A percentile compares a stretch with the other conserved stretches of the same genome.
These are phyloP conservation scores for Drosophila siamana DNA, from an alignment of 2,888 invertebrate genomes.

Conservation along the genomic window DNA sequence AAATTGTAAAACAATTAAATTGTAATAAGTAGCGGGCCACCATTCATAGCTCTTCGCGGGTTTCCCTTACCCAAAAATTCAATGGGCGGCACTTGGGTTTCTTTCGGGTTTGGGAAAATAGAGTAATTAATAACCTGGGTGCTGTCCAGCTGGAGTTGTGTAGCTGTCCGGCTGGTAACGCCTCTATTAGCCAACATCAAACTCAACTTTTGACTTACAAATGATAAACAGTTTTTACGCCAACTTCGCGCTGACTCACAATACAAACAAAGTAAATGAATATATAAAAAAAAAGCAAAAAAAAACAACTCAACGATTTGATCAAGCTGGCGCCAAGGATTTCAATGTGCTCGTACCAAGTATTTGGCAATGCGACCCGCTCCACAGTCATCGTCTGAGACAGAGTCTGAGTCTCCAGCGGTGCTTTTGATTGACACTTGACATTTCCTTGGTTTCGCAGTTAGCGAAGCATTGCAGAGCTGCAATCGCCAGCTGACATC, in stretches of 20 bases:
- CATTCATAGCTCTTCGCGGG: conserved; percentile 26
- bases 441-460: conserved; percentile 62
- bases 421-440: conserved; percentile 78
- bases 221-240: conserved; percentile 75
- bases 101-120: conserved; percentile 48
- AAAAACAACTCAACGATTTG: not conserved
- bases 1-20: conserved; percentile 83
- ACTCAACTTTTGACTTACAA: conserved; percentile 58
- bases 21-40: conserved; percentile 67
- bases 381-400: not conserved
- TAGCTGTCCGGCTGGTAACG: conserved; percentile 64
- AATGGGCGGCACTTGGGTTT: conserved; percentile 71
- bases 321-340: conserved; percentile 63
- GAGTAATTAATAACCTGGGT: conserved; percentile 74
- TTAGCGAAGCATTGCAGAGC: conserved; percentile 53
- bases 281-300: not conserved
- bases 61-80: conserved; percentile 36
- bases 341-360: too few relatives aligned
- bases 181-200: conserved; percentile 74
- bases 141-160: conserved; percentile 32
- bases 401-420: conserved; percentile 47
- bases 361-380: conserved; percentile 43
- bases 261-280: not conserved
- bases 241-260: conserved; percentile 40
- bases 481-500: conserved; percentile 74